A percentile compares a stretch with the other conserved stretches of the same genome.
Evolutionary conservation across 2,113 vertebrate genomes (phyloP).

Genomic region (Dolichotis patagonum): DNA sequence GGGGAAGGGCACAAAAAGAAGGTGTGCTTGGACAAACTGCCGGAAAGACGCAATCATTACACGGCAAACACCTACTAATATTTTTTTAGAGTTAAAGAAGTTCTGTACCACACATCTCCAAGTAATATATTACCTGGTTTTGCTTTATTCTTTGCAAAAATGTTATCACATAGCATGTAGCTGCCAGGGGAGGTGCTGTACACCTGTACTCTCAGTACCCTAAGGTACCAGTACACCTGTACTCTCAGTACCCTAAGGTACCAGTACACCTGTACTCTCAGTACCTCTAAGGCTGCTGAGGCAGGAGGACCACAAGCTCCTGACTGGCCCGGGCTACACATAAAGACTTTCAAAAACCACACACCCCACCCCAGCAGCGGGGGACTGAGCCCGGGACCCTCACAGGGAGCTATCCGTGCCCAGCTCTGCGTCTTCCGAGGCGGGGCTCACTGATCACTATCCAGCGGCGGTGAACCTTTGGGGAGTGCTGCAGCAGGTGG

Average conservation of each 20-base stretch:
- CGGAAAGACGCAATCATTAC: neutral
- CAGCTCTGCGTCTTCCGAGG: neutral
- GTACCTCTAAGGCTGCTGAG: neutral
- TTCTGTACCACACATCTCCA: neutral
- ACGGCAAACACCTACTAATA: neutral
- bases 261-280: too few relatives aligned
- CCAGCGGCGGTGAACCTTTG: neutral
- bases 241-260: too few relatives aligned
- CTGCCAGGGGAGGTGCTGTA: neutral
- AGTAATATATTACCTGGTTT: neutral
- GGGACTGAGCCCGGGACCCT: neutral
- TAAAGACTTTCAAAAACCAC: neutral
- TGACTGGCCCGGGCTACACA: neutral
- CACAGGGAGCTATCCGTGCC: neutral
- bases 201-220: neutral
- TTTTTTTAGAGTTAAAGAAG: neutral
- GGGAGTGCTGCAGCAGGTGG: neutral
- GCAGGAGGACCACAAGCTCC: neutral
- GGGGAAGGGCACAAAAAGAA: neutral
- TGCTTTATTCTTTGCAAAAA: constrained; percentile 42
- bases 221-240: too few relatives aligned
- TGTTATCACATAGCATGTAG: neutral
- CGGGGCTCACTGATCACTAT: neutral
- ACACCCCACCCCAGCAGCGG: neutral
- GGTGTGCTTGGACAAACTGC: neutral